Evolutionary conservation across 2,888 invertebrate genomes (phyloP).

Genomic region (Diadegma fenestrale): DNA sequence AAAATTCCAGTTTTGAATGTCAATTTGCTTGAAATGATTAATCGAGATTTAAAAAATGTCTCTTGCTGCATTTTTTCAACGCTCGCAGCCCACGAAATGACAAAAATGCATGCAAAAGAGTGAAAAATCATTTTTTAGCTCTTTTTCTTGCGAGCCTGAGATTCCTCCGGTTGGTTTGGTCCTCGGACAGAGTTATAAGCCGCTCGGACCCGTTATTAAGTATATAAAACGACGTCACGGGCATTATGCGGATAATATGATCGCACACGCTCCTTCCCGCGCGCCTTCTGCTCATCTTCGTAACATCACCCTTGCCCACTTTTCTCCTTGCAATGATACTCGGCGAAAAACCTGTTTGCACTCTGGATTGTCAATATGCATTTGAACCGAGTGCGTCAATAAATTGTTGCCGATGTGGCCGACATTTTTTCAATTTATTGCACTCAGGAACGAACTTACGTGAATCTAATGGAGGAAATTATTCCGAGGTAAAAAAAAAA

Average conservation of each 20-base stretch:
- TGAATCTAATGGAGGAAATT: neutral
- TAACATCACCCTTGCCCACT: constrained; percentile 40
- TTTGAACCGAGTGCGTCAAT: neutral
- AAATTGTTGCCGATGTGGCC: neutral
- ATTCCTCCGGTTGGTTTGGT: constrained; percentile 61
- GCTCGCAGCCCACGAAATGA: neutral
- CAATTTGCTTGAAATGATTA: too few species aligned
- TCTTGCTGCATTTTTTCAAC: neutral
- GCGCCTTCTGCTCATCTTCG: constrained; percentile 53
- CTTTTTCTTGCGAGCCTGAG: constrained; percentile 51
- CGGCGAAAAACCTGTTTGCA: constrained; percentile 56
- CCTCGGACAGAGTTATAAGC: constrained; percentile 51
- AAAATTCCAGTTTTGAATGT: too few species aligned
- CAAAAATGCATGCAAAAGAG: constrained; percentile 51
- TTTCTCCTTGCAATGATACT: constrained; percentile 34
- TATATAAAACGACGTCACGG: constrained; percentile 64
- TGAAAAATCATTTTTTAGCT: constrained; percentile 26
- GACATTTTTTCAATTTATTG: neutral
- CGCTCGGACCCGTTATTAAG: constrained; percentile 57
- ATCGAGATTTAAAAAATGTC: constrained; percentile 1
- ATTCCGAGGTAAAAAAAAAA: neutral
- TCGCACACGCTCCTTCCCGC: constrained; percentile 65
- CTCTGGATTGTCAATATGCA: neutral
- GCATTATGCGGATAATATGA: constrained; percentile 62
- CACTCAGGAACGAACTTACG: neutral